Percentiles rank a stretch among this genome's conserved stretches.
Evolutionary conservation across 2,888 invertebrate genomes (phyloP).

Genomic region (Drosophila picticornis): DNA sequence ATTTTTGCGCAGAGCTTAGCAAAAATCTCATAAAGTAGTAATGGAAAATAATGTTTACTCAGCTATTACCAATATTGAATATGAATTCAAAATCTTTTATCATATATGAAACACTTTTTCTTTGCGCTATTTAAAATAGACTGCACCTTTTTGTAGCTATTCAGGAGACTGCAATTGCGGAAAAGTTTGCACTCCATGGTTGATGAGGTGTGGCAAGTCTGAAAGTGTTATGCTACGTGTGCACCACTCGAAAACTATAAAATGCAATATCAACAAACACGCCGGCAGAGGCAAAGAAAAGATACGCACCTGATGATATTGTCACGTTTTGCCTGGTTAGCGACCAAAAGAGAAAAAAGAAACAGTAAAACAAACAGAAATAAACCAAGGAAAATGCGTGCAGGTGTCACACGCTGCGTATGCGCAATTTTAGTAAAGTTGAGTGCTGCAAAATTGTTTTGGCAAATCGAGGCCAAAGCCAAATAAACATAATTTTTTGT

Average conservation of each 20-base stretch:
- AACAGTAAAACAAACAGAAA: neutral
- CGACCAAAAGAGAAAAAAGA: constrained; percentile 12
- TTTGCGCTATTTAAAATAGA: neutral
- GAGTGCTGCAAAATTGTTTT: constrained; percentile 48
- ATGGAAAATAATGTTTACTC: neutral
- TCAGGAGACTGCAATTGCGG: neutral
- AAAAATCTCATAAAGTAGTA: neutral
- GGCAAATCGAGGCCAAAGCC: constrained; percentile 57
- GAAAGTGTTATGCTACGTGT: constrained; percentile 30
- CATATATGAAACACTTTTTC: neutral
- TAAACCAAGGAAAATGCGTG: neutral
- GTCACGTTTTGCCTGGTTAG: constrained; percentile 65
- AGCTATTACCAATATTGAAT: neutral
- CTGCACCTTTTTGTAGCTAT: neutral
- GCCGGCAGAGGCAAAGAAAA: constrained; percentile 18
- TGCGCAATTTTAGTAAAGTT: constrained; percentile 50
- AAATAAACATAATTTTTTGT: constrained; percentile 67
- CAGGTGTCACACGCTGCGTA: constrained; percentile 55
- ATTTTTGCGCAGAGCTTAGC: neutral
- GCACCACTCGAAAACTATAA: constrained; percentile 32
- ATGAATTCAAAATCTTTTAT: neutral
- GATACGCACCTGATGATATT: constrained; percentile 67
- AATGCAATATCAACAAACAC: constrained; percentile 64
- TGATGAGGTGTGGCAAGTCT: constrained; percentile 17
- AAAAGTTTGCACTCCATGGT: constrained; percentile 1